These are phyloP conservation scores for Ceyx melanurus DNA, from an alignment of 2,113 vertebrate genomes.

Conservation along the genomic window DNA sequence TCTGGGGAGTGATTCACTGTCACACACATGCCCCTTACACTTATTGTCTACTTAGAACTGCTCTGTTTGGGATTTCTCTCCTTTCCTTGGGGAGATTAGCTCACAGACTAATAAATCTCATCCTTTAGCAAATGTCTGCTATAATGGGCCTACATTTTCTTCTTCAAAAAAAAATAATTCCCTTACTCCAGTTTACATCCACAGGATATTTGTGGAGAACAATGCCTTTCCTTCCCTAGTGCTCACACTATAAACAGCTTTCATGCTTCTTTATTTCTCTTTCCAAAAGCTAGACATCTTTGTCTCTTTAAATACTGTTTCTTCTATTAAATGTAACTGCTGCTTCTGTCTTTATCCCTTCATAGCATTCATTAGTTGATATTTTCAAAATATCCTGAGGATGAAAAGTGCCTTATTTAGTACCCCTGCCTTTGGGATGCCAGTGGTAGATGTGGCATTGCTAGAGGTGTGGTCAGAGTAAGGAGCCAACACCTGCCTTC, in stretches of 20 bases:
- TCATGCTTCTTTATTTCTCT: not conserved
- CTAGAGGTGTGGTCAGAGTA: not conserved
- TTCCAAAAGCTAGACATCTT: not conserved
- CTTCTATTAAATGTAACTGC: not conserved
- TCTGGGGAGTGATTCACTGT: not conserved
- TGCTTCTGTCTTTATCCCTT: not conserved
- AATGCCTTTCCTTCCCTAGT: not conserved
- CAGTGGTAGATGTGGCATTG: not conserved
- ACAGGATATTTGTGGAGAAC: conserved; percentile 9
- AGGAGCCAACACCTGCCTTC: not conserved
- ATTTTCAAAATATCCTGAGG: not conserved
- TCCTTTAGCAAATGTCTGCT: conserved; percentile 21
- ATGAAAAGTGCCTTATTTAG: not conserved
- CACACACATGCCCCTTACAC: not conserved
- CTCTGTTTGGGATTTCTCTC: not conserved
- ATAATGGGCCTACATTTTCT: not conserved
- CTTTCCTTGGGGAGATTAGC: conserved; percentile 46
- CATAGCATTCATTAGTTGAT: not conserved
- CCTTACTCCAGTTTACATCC: not conserved
- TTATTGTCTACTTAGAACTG: not conserved
- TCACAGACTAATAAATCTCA: conserved; percentile 54
- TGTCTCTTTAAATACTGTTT: not conserved
- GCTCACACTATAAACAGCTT: conserved; percentile 12
- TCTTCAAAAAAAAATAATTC: conserved; percentile 49
- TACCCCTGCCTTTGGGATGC: not conserved